Percentiles rank a stretch among this genome's conserved stretches.
Evolutionary conservation across 2,888 invertebrate genomes (phyloP).

Genomic region (Scaptomyza cyrtandrae): DNA sequence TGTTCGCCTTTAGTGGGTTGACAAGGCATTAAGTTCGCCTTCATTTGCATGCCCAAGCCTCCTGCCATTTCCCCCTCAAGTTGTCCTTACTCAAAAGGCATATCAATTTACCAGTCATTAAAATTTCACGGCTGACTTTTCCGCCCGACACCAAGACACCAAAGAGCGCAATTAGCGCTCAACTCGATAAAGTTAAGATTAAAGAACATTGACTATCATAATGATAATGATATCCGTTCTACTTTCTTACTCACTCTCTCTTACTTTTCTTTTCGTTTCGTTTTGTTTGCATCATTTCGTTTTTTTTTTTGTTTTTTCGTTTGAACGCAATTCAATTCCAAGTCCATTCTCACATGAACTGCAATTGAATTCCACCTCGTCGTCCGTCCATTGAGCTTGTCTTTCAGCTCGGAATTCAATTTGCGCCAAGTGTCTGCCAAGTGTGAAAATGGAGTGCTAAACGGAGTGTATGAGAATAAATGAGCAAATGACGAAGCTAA

Average conservation of each 20-base stretch:
- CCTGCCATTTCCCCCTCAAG: not conserved
- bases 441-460: slow-evolving; percentile 64
- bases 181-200: slow-evolving; percentile 22
- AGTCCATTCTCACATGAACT: slow-evolving; percentile 34
- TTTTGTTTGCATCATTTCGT: not conserved
- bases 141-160: slow-evolving; percentile 42
- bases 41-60: slow-evolving; percentile 67
- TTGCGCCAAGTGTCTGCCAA: slow-evolving; percentile 46
- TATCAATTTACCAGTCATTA: slow-evolving; percentile 78
- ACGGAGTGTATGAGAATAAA: slow-evolving; percentile 66
- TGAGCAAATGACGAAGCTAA: slow-evolving; percentile 67
- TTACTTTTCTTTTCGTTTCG: not conserved
- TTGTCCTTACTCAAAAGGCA: slow-evolving; percentile 68
- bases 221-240: slow-evolving; percentile 57
- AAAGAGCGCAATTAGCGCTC: slow-evolving; percentile 64
- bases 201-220: slow-evolving; percentile 45
- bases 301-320: no score
- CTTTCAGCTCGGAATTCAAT: slow-evolving; percentile 45
- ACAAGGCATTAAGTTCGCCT: slow-evolving; percentile 56
- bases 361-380: slow-evolving; percentile 35
- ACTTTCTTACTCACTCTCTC: not conserved
- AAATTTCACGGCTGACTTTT: slow-evolving; percentile 78
- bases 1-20: slow-evolving; percentile 58
- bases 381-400: slow-evolving; percentile 10
- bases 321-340: slow-evolving; percentile 17